A percentile compares a stretch with the other conserved stretches of the same genome.
Conservation (phyloP, 2,113 vertebrate genomes). For the Colinus virginianus region DNA sequence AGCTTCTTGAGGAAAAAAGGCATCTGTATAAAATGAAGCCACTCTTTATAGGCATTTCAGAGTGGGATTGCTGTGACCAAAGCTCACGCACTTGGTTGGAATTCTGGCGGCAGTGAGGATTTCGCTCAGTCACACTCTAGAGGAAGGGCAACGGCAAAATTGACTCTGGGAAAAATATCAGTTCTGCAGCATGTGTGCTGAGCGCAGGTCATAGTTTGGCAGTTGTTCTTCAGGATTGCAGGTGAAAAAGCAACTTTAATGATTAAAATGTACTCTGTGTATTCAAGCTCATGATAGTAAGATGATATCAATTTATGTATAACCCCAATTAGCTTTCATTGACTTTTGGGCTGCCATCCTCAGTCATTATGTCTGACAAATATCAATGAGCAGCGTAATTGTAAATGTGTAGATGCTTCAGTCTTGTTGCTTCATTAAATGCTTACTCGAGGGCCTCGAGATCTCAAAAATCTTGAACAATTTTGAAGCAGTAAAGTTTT, state of each 20-base stretch:
- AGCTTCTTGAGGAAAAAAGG: not conserved
- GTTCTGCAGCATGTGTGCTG: not conserved
- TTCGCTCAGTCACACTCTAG: not conserved
- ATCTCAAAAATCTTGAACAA: not conserved
- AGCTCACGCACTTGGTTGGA: not conserved
- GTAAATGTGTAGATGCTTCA: not conserved
- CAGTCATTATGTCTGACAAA: not conserved
- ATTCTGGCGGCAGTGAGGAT: not conserved
- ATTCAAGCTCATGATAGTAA: not conserved
- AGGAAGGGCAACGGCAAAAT: not conserved
- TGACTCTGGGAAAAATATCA: not conserved
- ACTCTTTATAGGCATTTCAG: rapidly evolving
- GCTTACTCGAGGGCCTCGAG: not conserved
- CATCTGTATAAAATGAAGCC: not conserved
- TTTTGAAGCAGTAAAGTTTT: not conserved
- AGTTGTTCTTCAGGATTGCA: not conserved
- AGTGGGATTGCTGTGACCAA: rapidly evolving
- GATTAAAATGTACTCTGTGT: not conserved
- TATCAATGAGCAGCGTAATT: not conserved
- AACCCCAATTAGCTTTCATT: not conserved
- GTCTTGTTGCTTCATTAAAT: not conserved
- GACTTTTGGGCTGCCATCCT: not conserved
- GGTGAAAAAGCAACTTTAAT: not conserved
- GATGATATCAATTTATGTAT: not conserved
- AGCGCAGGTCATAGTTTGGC: not conserved